These are phyloP conservation scores for Myotis davidii DNA, from an alignment of 2,113 vertebrate species.

Conservation along the genomic window DNA sequence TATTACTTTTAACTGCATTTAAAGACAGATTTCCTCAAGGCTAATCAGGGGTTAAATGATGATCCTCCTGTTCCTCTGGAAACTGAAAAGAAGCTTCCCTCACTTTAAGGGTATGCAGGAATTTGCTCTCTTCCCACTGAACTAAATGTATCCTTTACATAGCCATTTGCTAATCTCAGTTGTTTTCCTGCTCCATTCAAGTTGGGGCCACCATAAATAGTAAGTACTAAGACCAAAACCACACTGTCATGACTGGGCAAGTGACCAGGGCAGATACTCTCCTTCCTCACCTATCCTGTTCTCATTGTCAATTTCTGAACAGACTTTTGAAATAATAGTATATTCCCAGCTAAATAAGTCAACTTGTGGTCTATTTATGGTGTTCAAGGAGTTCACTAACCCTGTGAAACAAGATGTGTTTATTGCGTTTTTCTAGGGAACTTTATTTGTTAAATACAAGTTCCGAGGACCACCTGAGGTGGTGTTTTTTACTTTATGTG, in stretches of 20 bases:
- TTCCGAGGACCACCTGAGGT: background rate
- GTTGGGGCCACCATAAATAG: background rate
- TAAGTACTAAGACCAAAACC: background rate
- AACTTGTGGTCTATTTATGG: background rate
- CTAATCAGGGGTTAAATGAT: background rate
- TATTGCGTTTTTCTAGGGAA: constrained; percentile 2
- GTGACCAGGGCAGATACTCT: background rate
- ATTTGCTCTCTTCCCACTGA: background rate
- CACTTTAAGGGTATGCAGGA: background rate
- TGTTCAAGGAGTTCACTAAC: background rate
- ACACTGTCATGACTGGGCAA: background rate
- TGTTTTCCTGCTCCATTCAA: constrained; percentile 41
- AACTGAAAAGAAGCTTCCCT: background rate
- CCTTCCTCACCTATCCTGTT: background rate
- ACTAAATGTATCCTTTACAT: constrained; percentile 6
- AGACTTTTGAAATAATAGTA: background rate
- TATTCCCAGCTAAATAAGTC: constrained; percentile 24
- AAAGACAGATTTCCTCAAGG: constrained; percentile 25
- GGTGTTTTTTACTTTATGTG: background rate
- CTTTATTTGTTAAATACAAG: background rate
- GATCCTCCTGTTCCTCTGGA: constrained; percentile 4
- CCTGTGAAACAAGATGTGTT: background rate
- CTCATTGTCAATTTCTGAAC: constrained; percentile 14
- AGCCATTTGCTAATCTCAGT: background rate
- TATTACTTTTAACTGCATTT: constrained; percentile 41